Conservation (phyloP, 2,113 vertebrate species). For the Gracilinanus agilis region DNA sequence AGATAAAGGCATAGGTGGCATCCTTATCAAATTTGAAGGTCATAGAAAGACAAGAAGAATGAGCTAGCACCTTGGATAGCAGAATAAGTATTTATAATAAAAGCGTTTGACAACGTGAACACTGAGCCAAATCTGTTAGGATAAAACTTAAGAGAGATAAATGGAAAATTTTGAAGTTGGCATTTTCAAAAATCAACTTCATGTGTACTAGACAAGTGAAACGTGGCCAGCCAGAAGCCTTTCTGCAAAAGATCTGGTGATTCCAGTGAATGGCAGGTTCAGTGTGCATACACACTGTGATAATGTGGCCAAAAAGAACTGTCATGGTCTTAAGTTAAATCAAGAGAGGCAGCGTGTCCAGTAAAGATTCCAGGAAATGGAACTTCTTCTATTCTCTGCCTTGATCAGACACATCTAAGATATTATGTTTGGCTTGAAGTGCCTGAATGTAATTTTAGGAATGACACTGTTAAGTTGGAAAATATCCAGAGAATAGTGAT, state of each 20-base stretch:
- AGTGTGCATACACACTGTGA: neutral
- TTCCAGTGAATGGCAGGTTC: neutral
- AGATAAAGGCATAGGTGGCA: neutral
- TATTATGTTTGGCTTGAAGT: neutral
- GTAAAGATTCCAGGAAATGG: neutral
- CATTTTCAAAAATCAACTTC: neutral
- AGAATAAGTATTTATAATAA: neutral
- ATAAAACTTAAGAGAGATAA: neutral
- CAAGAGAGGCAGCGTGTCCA: neutral
- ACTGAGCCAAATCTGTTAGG: neutral
- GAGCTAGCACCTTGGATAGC: neutral
- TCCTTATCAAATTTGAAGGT: neutral
- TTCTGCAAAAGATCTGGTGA: neutral
- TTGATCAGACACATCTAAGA: neutral
- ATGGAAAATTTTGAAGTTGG: neutral
- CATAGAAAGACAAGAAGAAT: slow-evolving; percentile 29
- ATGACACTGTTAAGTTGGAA: neutral
- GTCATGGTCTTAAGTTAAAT: neutral
- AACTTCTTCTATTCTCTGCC: neutral
- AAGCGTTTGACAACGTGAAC: neutral
- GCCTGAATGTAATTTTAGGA: neutral
- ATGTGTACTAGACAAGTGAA: neutral
- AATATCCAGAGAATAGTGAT: neutral
- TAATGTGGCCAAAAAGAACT: neutral
- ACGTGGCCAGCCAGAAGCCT: neutral